Percentiles rank a stretch among this genome's conserved stretches.
phyloP scores from a whole-genome alignment of 2,113 vertebrate species.

The Pelecanus crispus region DNA sequence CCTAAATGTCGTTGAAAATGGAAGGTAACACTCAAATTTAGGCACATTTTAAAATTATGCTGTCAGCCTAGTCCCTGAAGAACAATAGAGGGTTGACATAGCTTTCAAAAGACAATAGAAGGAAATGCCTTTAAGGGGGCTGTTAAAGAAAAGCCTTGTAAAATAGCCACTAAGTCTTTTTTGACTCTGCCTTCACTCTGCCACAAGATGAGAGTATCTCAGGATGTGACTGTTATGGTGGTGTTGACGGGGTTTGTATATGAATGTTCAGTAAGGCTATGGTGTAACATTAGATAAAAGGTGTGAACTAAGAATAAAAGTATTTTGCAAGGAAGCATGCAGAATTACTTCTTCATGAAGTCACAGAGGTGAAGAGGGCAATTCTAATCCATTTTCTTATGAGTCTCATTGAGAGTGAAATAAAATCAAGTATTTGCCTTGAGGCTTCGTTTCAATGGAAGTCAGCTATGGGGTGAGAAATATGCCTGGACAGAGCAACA shows the following conservation, averaged over 20 bases:
- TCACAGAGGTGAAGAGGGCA: neutral
- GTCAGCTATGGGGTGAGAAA: neutral
- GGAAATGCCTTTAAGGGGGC: conserved; percentile 30
- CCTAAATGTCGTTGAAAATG: neutral
- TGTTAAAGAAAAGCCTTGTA: conserved; percentile 27
- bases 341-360: neutral
- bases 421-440: neutral
- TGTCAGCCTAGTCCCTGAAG: neutral
- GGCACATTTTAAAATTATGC: neutral
- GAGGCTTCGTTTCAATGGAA: neutral
- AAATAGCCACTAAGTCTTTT: neutral
- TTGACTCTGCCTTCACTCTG: neutral
- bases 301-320: neutral
- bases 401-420: neutral
- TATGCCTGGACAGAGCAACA: neutral
- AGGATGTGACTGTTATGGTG: neutral
- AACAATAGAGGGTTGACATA: neutral
- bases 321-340: neutral
- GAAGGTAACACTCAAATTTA: neutral
- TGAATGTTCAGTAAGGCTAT: neutral
- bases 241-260: neutral
- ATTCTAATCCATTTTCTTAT: neutral
- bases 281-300: neutral
- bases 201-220: neutral
- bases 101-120: conserved; percentile 21